Percentiles rank a stretch among this genome's conserved stretches.
Evolutionary conservation across 2,888 invertebrate genomes (phyloP).

Genomic region (Mycogona germanica): DNA sequence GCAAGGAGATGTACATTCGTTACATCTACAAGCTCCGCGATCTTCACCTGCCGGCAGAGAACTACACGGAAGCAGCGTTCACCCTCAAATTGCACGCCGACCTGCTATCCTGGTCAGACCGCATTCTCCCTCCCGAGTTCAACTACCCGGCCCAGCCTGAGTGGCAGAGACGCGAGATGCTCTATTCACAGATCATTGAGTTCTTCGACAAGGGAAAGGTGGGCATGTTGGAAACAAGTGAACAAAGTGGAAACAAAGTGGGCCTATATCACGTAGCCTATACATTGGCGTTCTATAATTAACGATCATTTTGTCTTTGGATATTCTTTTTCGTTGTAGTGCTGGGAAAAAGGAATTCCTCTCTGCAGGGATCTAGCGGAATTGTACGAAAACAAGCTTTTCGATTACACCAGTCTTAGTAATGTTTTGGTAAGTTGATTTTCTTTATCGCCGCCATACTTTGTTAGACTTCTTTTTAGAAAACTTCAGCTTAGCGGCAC

Average conservation of each 20-base stretch:
- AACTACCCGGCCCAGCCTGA: constrained; percentile 60
- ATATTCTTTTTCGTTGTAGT: constrained; percentile 40
- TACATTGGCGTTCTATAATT: background rate
- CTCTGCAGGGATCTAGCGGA: constrained; percentile 77
- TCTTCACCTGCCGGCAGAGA: constrained; percentile 78
- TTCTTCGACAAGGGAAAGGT: constrained; percentile 91
- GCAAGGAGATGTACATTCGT: constrained; percentile 88
- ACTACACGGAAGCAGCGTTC: constrained; percentile 89
- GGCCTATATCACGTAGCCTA: background rate
- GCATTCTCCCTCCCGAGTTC: constrained; percentile 30
- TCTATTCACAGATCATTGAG: constrained; percentile 77
- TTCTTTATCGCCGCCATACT: too few relatives aligned
- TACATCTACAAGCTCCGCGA: constrained; percentile 93
- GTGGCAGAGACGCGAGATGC: constrained; percentile 75
- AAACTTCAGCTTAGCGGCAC: too few relatives aligned
- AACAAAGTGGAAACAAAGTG: too few relatives aligned
- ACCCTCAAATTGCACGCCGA: constrained; percentile 89
- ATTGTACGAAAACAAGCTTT: constrained; percentile 71
- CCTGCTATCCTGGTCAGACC: constrained; percentile 61
- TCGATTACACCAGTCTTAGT: constrained; percentile 77
- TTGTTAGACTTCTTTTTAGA: too few relatives aligned
- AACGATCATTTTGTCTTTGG: background rate
- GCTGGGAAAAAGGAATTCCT: constrained; percentile 93
- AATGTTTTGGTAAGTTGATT: constrained; percentile 47
- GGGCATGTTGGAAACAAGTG: constrained; percentile 24